These are phyloP conservation scores for Temnothorax unifasciatus DNA, from an alignment of 2,888 invertebrate genomes.

Conservation along the genomic window DNA sequence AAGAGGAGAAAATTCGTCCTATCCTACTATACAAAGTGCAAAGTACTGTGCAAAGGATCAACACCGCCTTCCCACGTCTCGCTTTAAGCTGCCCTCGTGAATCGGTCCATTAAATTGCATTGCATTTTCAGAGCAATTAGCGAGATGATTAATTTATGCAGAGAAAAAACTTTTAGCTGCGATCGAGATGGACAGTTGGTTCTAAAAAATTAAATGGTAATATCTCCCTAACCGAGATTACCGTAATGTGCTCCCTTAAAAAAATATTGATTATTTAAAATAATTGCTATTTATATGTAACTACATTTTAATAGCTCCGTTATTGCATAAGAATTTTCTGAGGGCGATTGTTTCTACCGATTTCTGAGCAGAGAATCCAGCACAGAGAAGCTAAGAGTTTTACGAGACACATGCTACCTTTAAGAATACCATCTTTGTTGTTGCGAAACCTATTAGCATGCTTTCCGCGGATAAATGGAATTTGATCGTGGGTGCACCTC, in stretches of 20 bases:
- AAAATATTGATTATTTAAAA: neutral
- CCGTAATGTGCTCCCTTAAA: neutral
- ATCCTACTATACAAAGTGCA: too few relatives aligned
- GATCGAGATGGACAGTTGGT: neutral
- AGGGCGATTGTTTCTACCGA: neutral
- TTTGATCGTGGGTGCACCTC: slow-evolving; percentile 63
- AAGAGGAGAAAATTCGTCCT: slow-evolving; percentile 9
- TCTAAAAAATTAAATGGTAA: neutral
- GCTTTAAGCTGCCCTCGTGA: neutral
- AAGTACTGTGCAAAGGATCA: neutral
- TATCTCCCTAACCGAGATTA: neutral
- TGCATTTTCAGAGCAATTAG: slow-evolving; percentile 26
- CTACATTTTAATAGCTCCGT: neutral
- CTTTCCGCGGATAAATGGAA: slow-evolving; percentile 38
- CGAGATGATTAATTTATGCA: slow-evolving; percentile 20
- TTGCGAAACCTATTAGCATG: slow-evolving; percentile 63
- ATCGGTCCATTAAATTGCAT: neutral
- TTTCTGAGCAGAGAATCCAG: neutral
- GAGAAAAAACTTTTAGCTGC: neutral
- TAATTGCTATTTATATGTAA: neutral
- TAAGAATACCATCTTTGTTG: neutral
- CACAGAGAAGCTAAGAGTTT: neutral
- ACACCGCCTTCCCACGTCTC: neutral
- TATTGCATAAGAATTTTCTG: neutral
- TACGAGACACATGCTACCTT: neutral